Evolutionary conservation across 2,888 invertebrate species (phyloP).

Genomic region (Hofmannophila pseudospretella): DNA sequence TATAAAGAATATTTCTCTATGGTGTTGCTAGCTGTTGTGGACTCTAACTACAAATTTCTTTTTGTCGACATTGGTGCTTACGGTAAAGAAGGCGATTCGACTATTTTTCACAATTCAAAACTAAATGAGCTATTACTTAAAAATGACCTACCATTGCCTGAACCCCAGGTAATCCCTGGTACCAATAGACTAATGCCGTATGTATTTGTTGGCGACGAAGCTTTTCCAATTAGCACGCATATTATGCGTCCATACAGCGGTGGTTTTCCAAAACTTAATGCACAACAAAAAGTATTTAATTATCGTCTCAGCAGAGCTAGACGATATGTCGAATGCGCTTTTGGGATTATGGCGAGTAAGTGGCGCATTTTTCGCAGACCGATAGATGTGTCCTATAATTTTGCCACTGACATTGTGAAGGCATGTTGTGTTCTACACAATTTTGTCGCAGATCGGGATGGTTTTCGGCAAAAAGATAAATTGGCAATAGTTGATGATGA

Average conservation of each 20-base stretch:
- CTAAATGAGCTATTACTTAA: neutral
- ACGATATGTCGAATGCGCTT: conserved; percentile 13
- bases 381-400: no score
- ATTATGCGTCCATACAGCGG: conserved; percentile 14
- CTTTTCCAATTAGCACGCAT: conserved; percentile 14
- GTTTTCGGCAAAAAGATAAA: no score
- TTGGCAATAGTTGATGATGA: no score
- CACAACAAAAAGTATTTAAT: conserved; percentile 11
- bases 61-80: conserved; percentile 6
- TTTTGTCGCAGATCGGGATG: no score
- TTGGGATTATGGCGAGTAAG: conserved; percentile 12
- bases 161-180: conserved; percentile 1
- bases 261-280: conserved; percentile 3
- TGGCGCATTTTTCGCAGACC: conserved; percentile 9
- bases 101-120: neutral
- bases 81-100: no score
- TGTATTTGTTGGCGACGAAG: conserved; percentile 15
- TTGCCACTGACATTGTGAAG: no score
- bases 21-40: conserved; percentile 5
- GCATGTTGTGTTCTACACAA: no score
- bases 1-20: conserved; percentile 10
- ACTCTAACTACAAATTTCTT: conserved; percentile 8
- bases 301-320: conserved; percentile 10
- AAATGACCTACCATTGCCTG: neutral
- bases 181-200: conserved; percentile 6